phyloP scores from a whole-genome alignment of 1,140 invertebrate genomes.

The Listronotus oregonensis region DNA sequence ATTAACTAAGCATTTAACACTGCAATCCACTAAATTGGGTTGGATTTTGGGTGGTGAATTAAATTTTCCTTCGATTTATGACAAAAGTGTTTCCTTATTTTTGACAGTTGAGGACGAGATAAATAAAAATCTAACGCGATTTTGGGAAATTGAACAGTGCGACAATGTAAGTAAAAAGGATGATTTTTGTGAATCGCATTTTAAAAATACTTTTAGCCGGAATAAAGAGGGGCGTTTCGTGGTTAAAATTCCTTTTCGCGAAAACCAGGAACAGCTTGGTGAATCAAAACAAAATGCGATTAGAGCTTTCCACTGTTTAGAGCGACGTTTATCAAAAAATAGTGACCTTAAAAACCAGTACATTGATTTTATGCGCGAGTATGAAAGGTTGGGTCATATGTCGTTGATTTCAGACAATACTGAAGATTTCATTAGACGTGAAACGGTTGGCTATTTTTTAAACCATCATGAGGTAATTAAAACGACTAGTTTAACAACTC shows the following conservation, averaged over 20 bases:
- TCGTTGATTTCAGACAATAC: no score
- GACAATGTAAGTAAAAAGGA: not conserved
- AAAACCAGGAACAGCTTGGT: slow-evolving; percentile 16
- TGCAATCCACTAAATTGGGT: slow-evolving; percentile 11
- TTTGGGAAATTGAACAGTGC: slow-evolving; percentile 19
- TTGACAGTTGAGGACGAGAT: not conserved
- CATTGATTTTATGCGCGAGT: slow-evolving; percentile 48
- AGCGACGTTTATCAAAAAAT: slow-evolving; percentile 41
- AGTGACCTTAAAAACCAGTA: slow-evolving; percentile 38
- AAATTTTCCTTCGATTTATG: not conserved
- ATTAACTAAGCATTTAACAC: not conserved
- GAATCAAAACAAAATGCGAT: slow-evolving; percentile 23
- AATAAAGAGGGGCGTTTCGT: slow-evolving; percentile 18
- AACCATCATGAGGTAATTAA: no score
- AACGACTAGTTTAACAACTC: no score
- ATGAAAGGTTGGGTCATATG: slow-evolving; percentile 46
- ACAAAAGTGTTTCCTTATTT: not conserved
- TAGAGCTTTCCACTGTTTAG: slow-evolving; percentile 36
- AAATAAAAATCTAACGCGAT: slow-evolving; percentile 6
- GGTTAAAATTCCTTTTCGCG: slow-evolving; percentile 27
- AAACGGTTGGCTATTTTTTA: no score
- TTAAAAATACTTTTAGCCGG: not conserved
- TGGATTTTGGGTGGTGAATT: not conserved
- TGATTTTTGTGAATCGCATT: slow-evolving; percentile 3
- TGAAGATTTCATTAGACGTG: no score